Base-by-base conservation (phyloP, 1,140 invertebrate species). In the Drosophila kurseongensis region DNA sequence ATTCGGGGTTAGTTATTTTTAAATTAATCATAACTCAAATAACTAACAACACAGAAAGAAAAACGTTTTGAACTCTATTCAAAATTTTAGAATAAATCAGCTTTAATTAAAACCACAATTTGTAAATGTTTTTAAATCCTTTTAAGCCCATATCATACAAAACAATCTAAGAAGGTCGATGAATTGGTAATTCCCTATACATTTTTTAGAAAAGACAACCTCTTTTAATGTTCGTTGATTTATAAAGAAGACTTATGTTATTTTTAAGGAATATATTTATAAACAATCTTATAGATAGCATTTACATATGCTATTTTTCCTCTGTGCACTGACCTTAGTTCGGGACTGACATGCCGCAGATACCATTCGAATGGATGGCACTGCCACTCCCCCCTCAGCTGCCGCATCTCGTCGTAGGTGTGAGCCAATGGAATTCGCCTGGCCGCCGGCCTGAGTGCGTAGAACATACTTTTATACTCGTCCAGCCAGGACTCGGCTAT, bases 311-410 rank as follows among this genome's bases (percentile, higher is more conserved):
- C 18, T 23, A 23, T n/a, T 60, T 52, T 5, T 23, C 12, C 0
- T 6, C 35, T 38, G 57, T 67, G 35, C 27, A 82, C 88, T 89
- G 52, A 92, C 91, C 76, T 92, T 27, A 92, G 83, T 57, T 92
- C 73, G 35, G 73, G 61, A 29, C 68, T 96, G 65, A 99, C 95
- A 91, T 98, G 98, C 40, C 97, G 95, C 65, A 99, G 93, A 93
- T 98, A 99, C 99, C 99, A 99, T 58, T 96, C 94, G 89, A 99
- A 99, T 56, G 93, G 94, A 89, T 96, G 95, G 90, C 99, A 99
- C 2, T 96, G 93, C 1, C 98, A 93, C 72, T 94, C 94, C 72
- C 96, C 93, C 54, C 97, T 93, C n/a, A 99, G 92, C 47, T 94
- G 93, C 10, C 56, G 56, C 27, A 69, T 18, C 36, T 75, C 45